Base-by-base conservation (phyloP, 2,113 vertebrate species). In the Salvelinus alpinus region DNA sequence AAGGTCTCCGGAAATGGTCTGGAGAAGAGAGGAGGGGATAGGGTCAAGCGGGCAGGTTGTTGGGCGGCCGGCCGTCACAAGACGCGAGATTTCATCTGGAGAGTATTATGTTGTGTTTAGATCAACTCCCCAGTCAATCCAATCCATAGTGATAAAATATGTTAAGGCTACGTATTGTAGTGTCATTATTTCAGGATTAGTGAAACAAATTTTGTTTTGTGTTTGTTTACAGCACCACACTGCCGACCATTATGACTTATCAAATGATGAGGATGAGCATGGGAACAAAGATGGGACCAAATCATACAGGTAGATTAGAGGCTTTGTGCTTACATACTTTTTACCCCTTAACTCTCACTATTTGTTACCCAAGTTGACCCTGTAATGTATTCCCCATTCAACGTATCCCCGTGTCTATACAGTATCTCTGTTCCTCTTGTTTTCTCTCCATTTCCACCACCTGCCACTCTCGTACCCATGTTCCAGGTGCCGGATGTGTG, bases 401-500 rank as follows among this genome's bases (percentile, higher is more conserved):
- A 44, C 8, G 38, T 44, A 44, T 44, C 38, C 9, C 38, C 0
- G 9, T 54, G 13, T 62, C 16, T 25, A 31, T 14, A 3, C 18
- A 7, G 5, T 68, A 14, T 38, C 29, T 68, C 29, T 2, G 13
- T 34, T n/a, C 3, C 8, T n/a, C 29, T 34, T 38, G 3, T 7
- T n/a, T 34, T 72, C 57, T n/a, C 57, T 72, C 25, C 27, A n/a
- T 6, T 70, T 7, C 9, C 38, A 44, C 38, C 38, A 44, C 38
- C 9, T 44, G 38, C 38, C 38, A 44, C 9, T 44, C 9, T 44
- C 38, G 2, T 11, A 44, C 9, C 38, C 2, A 11, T 44, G 2
- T 44, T 7, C 48, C 74, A 99, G 97, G 92, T 99, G 97, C 93
- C 95, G 97, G 89, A 99, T 99, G 97, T 99, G 97, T 85, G 96